Evolutionary conservation across 2,797 vertebrate species (phyloP), one percentile per base, ranked within the genome.

Genomic region (Hemitrygon akajei): DNA sequence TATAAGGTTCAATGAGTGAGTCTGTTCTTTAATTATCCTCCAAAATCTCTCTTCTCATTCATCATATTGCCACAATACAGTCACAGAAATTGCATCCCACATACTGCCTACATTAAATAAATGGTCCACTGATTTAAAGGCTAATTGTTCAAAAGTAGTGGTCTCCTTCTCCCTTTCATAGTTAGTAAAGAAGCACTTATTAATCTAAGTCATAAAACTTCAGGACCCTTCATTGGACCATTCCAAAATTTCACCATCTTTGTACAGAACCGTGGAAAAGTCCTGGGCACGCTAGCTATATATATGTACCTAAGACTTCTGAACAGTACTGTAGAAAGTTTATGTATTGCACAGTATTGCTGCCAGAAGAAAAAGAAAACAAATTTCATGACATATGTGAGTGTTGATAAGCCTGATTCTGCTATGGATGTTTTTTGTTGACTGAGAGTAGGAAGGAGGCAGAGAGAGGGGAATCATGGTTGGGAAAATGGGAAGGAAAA

Each of bases 1-100:
- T 93, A 93, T 93, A 93, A 93, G 71, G 91, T 93, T 93, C 91
- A 93, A 76, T 76, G 91, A 76, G 91, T 56, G 91, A 93, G 91
- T n/a, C 71, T n/a, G 91, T 75, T 76, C 40, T 93, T 93, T 93
- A 93, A 93, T 93, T 93, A 93, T 93, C 71, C 40, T 56, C 37
- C 40, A 73, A 93, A 93, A 75, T 93, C 56, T 93, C 91, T 93
- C 91, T 56, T 73, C 91, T 58, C 91, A 58, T 93, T 93, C 71
- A 93, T 93, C 91, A 93, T 73, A 93, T 93, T 76, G 91, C 40
- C 71, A 93, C 66, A 93, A 73, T 93, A 30, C 71, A 93, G 71
- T 76, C 91, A 75, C 71, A 93, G 25, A 76, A 93, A 93, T 56
- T 75, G 91, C 40, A 71, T 93, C 27, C 91, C 71, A 30, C 71